phyloP scores from a whole-genome alignment of 2,113 vertebrate species.

The Catharus bicknelli region DNA sequence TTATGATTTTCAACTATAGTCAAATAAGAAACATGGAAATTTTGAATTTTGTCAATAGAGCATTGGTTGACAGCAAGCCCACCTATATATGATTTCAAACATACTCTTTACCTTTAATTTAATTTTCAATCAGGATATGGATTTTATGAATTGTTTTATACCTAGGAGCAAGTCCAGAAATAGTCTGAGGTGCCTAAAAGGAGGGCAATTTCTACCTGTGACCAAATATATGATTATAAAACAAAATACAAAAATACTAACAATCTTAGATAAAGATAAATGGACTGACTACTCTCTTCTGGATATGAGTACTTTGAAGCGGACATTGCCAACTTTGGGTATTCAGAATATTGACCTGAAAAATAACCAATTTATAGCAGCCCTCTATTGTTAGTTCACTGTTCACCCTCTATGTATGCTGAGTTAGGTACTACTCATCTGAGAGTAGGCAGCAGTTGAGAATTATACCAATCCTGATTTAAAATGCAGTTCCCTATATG shows the following conservation, averaged over 20 bases:
- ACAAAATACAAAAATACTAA: not conserved
- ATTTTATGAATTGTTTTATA: not conserved
- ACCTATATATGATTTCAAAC: not conserved
- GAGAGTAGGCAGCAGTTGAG: not conserved
- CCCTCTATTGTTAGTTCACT: not conserved
- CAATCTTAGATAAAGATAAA: not conserved
- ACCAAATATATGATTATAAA: not conserved
- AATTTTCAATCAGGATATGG: not conserved
- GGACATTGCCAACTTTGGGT: not conserved
- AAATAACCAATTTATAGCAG: not conserved
- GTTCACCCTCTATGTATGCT: not conserved
- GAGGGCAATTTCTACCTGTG: rapidly evolving
- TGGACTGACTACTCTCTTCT: not conserved
- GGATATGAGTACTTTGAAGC: not conserved
- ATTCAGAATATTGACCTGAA: not conserved
- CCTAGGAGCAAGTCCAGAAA: not conserved
- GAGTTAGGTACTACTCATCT: not conserved
- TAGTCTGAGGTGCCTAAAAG: not conserved
- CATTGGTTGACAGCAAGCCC: not conserved
- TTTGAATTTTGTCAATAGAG: not conserved
- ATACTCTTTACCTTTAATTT: not conserved
- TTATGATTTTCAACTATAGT: not conserved
- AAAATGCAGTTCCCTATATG: not conserved
- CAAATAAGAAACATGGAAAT: not conserved
- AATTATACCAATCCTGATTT: not conserved